A percentile compares a stretch with the other conserved stretches of the same genome.
Evolutionary conservation across 2,113 vertebrate genomes (phyloP).

Genomic region (Sarotherodon lohbergeri): DNA sequence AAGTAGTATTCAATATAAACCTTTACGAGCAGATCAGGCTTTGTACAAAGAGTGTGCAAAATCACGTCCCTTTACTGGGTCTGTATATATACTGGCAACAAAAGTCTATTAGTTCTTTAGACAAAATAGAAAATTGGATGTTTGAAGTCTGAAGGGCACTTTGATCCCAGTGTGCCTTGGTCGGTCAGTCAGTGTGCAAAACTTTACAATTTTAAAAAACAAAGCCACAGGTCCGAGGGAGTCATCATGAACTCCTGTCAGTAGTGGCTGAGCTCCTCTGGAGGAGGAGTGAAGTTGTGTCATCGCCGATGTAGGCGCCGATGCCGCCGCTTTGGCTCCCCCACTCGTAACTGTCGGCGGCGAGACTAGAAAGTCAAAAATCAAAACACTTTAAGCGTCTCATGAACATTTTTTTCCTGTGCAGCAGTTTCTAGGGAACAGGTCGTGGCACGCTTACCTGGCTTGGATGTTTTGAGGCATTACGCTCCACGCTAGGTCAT

Average conservation of each 20-base stretch:
- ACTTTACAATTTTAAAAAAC: conserved; percentile 11
- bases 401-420: not conserved
- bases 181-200: conserved; percentile 44
- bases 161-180: conserved; percentile 20
- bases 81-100: conserved; percentile 26
- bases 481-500: conserved; percentile 90
- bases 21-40: conserved; percentile 25
- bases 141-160: not conserved
- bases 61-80: conserved; percentile 5
- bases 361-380: conserved; percentile 68
- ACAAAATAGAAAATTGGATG: conserved; percentile 8
- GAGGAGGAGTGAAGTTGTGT: conserved; percentile 61
- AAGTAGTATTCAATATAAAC: conserved; percentile 41
- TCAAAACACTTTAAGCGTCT: not conserved
- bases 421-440: not conserved
- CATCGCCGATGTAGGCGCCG: conserved; percentile 77
- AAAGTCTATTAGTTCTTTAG: conserved; percentile 16
- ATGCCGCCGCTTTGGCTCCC: conserved; percentile 82
- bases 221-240: not conserved
- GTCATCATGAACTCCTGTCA: conserved; percentile 7
- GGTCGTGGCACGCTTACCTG: conserved; percentile 70
- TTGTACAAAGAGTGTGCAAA: conserved; percentile 58
- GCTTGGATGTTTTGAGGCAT: conserved; percentile 85
- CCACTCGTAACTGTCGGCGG: conserved; percentile 87
- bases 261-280: conserved; percentile 76